These are phyloP conservation scores for Ciconia stormi DNA, from an alignment of 2,113 vertebrate genomes.

Conservation along the genomic window DNA sequence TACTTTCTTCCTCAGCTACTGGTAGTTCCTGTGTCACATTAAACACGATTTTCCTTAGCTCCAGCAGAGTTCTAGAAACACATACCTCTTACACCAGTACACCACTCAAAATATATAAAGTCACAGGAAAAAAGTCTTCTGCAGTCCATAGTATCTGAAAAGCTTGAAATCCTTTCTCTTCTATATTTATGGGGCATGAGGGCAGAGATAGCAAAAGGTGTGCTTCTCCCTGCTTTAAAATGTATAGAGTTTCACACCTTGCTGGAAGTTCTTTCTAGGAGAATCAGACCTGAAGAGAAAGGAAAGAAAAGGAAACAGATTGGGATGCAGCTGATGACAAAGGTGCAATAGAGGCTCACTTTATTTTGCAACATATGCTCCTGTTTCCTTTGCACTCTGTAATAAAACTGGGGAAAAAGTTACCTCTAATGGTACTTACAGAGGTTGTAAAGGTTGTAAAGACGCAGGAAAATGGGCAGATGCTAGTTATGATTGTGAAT, in stretches of 20 bases:
- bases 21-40: not conserved
- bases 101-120: not conserved
- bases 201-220: not conserved
- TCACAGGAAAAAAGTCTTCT: not conserved
- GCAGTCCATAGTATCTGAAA: not conserved
- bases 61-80: not conserved
- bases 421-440: not conserved
- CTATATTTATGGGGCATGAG: not conserved
- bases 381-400: not conserved
- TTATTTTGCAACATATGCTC: not conserved
- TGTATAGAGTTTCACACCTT: not conserved
- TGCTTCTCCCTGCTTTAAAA: not conserved
- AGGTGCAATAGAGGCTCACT: not conserved
- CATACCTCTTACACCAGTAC: not conserved
- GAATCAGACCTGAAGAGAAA: not conserved
- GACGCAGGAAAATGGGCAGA: not conserved
- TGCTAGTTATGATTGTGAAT: not conserved
- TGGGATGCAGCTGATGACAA: not conserved
- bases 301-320: not conserved
- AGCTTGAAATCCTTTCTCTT: not conserved
- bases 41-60: not conserved
- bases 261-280: not conserved
- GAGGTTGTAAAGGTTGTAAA: not conserved
- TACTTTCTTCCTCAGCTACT: not conserved
- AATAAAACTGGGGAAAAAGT: not conserved